A percentile compares a stretch with the other conserved stretches of the same genome.
These are phyloP conservation scores for Poecilus cupreus DNA, from an alignment of 2,888 invertebrate species.

Conservation along the genomic window DNA sequence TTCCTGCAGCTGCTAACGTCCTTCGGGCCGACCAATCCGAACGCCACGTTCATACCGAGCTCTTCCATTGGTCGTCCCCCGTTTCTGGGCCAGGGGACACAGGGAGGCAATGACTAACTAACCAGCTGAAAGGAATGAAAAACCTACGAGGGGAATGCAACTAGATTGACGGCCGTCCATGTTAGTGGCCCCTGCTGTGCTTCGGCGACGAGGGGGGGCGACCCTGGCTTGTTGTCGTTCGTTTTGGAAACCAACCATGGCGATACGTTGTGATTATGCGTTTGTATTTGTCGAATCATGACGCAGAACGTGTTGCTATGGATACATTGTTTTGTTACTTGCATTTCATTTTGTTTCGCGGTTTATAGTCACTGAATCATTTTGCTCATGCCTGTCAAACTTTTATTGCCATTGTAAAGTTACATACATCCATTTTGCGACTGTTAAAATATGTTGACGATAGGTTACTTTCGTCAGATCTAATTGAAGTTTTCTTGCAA, in stretches of 20 bases:
- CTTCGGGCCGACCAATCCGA: constrained; percentile 48
- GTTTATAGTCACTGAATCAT: neutral
- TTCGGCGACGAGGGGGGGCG: neutral
- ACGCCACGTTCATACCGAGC: neutral
- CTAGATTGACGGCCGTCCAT: constrained; percentile 52
- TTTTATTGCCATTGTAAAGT: too few species aligned
- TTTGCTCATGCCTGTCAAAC: too few species aligned
- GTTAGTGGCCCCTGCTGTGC: constrained; percentile 15
- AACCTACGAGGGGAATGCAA: constrained; percentile 40
- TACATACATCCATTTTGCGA: too few species aligned
- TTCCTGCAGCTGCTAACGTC: constrained; percentile 41
- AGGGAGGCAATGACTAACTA: constrained; percentile 8
- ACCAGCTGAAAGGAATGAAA: constrained; percentile 46
- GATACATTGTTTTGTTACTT: neutral
- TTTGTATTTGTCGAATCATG: constrained; percentile 17
- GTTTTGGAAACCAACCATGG: constrained; percentile 39
- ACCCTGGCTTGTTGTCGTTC: neutral
- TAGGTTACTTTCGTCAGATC: too few species aligned
- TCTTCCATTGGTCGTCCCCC: neutral
- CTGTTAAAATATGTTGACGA: too few species aligned
- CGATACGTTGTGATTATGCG: constrained; percentile 30
- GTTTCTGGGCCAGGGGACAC: neutral
- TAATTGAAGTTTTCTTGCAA: too few species aligned
- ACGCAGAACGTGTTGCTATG: constrained; percentile 15
- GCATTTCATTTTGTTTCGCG: neutral